These are phyloP conservation scores for Gephyroberyx darwinii DNA, from an alignment of 2,797 vertebrate species.

Conservation along the genomic window DNA sequence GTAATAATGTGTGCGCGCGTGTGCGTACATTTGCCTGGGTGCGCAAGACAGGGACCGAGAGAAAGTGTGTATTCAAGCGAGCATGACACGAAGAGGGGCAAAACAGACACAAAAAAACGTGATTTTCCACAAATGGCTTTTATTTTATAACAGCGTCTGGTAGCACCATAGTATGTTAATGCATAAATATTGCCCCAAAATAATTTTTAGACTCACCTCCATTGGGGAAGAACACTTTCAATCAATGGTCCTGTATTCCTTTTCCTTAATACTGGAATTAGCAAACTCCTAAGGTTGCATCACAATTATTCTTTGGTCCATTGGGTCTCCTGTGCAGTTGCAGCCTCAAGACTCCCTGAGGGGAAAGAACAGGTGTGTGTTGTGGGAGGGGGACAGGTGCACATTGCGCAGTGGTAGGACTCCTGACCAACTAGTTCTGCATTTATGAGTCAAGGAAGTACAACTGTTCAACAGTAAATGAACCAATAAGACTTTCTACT, in stretches of 20 bases:
- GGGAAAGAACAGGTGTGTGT: constrained; percentile 61
- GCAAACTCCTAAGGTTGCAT: constrained; percentile 68
- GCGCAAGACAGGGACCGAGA: neutral
- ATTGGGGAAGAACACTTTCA: neutral
- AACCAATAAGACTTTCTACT: neutral
- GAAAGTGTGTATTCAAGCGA: neutral
- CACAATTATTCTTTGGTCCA: constrained; percentile 63
- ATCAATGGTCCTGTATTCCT: neutral
- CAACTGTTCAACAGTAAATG: constrained; percentile 16
- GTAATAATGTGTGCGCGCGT: neutral
- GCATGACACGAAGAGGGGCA: constrained; percentile 1
- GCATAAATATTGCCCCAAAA: constrained; percentile 2
- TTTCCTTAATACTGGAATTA: neutral
- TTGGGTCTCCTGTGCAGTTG: constrained; percentile 69
- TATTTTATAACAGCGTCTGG: neutral
- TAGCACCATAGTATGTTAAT: neutral
- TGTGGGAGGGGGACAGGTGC: constrained; percentile 55
- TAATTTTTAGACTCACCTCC: constrained; percentile 1
- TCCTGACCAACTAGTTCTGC: constrained; percentile 17
- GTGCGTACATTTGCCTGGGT: neutral
- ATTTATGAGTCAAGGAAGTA: neutral
- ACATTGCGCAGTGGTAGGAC: constrained; percentile 18
- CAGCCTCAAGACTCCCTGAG: constrained; percentile 67
- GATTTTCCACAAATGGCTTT: neutral
- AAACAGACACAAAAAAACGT: neutral